A percentile compares a stretch with the other conserved stretches of the same genome.
Evolutionary conservation across 2,113 vertebrate species (phyloP).

Genomic region (Megaceryle torquata): DNA sequence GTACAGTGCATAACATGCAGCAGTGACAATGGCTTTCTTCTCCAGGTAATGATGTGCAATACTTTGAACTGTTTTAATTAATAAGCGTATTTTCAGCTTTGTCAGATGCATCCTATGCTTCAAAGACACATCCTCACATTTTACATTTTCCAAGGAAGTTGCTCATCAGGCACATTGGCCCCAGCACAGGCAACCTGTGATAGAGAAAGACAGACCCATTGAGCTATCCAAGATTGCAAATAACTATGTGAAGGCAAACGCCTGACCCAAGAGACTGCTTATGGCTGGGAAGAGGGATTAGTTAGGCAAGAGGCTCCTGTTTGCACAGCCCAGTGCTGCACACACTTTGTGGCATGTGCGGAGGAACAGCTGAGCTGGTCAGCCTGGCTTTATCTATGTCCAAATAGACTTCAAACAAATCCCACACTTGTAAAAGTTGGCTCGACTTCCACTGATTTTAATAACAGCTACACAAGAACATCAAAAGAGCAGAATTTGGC

Average conservation of each 20-base stretch:
- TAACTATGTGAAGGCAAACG: neutral
- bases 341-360: neutral
- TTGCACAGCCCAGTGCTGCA: neutral
- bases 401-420: slow-evolving; percentile 26
- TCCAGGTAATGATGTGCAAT: neutral
- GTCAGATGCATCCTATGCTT: neutral
- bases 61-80: neutral
- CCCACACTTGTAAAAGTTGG: neutral
- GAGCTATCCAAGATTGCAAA: neutral
- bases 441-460: neutral
- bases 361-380: neutral
- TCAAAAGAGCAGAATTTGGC: slow-evolving; percentile 46
- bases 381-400: neutral
- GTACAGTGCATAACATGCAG: neutral
- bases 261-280: neutral
- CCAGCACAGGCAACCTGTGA: neutral
- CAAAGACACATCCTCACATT: neutral
- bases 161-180: neutral
- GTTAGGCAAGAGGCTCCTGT: neutral
- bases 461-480: neutral
- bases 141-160: neutral
- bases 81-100: neutral
- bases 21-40: neutral
- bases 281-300: neutral
- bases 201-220: neutral